phyloP scores from a whole-genome alignment of 1,140 invertebrate species.

The Microvelia longipes region DNA sequence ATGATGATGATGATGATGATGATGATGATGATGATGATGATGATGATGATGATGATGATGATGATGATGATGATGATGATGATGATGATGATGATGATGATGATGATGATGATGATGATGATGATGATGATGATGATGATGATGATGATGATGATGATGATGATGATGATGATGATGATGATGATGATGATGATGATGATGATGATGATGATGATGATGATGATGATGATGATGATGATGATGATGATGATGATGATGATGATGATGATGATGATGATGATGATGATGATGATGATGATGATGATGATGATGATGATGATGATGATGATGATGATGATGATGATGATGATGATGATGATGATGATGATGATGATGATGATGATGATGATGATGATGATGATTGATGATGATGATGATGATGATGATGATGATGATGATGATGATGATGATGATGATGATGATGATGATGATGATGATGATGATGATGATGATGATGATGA shows the following conservation, averaged over 20 bases:
- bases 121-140: slow-evolving; percentile 18
- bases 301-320: slow-evolving; percentile 5
- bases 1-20: slow-evolving; percentile 18
- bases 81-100: slow-evolving; percentile 17
- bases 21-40: slow-evolving; percentile 17
- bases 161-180: slow-evolving; percentile 17
- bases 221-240: slow-evolving; percentile 1
- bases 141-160: slow-evolving; percentile 17
- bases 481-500: slow-evolving; percentile 13
- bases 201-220: slow-evolving; percentile 1
- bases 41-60: slow-evolving; percentile 17
- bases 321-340: slow-evolving; percentile 10
- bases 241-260: slow-evolving; percentile 1
- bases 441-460: slow-evolving; percentile 12
- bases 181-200: slow-evolving; percentile 14
- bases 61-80: slow-evolving; percentile 18
- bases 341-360: slow-evolving; percentile 7
- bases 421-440: not conserved
- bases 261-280: slow-evolving; percentile 1
- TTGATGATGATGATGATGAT: no score
- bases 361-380: slow-evolving; percentile 10
- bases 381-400: slow-evolving; percentile 6
- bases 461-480: slow-evolving; percentile 14
- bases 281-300: slow-evolving; percentile 1
- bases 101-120: slow-evolving; percentile 17